Conservation (phyloP, 2,113 vertebrate species). For the Dolichotis patagonum region DNA sequence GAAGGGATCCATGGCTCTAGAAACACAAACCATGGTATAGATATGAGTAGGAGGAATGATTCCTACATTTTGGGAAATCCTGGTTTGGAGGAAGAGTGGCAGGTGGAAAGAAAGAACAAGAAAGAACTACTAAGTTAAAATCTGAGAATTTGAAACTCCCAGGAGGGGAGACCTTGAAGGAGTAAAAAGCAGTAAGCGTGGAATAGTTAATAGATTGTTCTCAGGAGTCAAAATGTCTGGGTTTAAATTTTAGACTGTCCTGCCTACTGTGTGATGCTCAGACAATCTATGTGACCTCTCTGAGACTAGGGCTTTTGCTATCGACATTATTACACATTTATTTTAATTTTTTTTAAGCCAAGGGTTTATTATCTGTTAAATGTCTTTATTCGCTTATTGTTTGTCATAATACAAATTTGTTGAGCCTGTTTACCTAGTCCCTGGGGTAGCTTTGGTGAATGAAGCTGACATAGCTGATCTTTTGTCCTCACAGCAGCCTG, state of each 20-base stretch:
- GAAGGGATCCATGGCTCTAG: neutral
- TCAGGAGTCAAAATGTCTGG: neutral
- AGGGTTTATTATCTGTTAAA: neutral
- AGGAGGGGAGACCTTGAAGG: neutral
- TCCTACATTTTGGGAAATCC: neutral
- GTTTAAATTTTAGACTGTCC: neutral
- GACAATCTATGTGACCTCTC: neutral
- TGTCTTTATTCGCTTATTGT: neutral
- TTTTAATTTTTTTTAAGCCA: conserved; percentile 14
- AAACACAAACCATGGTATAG: neutral
- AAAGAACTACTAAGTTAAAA: neutral
- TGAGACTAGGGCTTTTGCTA: conserved; percentile 13
- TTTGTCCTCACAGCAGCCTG: neutral
- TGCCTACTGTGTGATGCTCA: neutral
- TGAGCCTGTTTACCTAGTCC: neutral
- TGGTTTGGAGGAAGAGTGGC: neutral
- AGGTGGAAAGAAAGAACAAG: neutral
- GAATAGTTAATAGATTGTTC: neutral
- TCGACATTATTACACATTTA: neutral
- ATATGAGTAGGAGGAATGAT: neutral
- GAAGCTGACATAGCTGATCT: neutral
- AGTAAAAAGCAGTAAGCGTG: neutral
- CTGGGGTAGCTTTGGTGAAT: neutral
- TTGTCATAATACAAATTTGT: neutral
- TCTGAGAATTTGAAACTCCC: neutral